Evolutionary conservation across 1,140 invertebrate genomes (phyloP).

Genomic region (Drosophila navojoa): DNA sequence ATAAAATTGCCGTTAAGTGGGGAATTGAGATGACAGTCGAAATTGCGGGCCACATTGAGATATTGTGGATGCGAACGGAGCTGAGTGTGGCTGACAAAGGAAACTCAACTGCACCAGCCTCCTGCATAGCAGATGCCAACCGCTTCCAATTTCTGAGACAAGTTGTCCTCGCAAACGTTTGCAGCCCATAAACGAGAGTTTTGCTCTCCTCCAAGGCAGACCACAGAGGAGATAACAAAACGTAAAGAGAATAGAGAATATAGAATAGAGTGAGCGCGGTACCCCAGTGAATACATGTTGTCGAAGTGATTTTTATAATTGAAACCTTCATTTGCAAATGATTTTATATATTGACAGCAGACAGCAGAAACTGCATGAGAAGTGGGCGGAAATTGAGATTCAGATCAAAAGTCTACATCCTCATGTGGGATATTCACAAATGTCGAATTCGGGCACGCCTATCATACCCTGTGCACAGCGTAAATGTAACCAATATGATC

Average conservation of each 20-base stretch:
- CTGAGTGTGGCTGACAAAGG: neutral
- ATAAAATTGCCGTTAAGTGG: slow-evolving; percentile 75
- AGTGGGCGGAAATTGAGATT: no score
- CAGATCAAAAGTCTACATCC: no score
- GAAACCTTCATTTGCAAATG: no score
- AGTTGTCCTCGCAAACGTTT: neutral
- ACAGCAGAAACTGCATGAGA: no score
- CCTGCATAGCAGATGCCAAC: slow-evolving; percentile 7
- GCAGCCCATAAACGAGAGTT: neutral
- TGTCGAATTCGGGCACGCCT: no score
- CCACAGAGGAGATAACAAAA: no score
- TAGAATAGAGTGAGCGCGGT: no score
- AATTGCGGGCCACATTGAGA: slow-evolving; percentile 4
- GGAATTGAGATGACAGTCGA: slow-evolving; percentile 66
- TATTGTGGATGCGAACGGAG: neutral
- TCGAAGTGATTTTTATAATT: no score
- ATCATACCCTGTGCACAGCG: neutral
- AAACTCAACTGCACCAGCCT: slow-evolving; percentile 1
- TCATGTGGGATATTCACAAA: no score
- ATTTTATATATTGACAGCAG: no score
- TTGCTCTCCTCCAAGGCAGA: neutral
- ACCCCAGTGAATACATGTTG: no score
- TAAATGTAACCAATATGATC: slow-evolving; percentile 16
- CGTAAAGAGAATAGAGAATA: no score
- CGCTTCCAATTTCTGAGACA: neutral